A percentile compares a stretch with the other conserved stretches of the same genome.
Evolutionary conservation across 2,888 invertebrate genomes (phyloP).

Genomic region (Argyresthia albistria): DNA sequence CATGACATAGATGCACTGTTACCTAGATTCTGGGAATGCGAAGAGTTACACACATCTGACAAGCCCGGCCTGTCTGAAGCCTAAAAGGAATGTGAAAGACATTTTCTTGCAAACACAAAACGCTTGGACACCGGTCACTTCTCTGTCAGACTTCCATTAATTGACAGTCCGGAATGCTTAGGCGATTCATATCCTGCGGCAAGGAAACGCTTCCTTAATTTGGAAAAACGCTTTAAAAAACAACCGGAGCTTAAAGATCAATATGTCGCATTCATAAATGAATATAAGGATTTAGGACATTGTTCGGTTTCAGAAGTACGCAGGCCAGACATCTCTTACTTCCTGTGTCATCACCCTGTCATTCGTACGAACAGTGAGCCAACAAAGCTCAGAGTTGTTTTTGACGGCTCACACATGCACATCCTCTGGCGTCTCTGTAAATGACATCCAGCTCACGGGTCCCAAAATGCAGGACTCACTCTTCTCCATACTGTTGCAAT

Average conservation of each 20-base stretch:
- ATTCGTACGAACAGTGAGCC: conserved; percentile 12
- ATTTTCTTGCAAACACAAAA: not conserved
- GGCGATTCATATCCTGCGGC: not conserved
- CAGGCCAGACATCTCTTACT: too few relatives aligned
- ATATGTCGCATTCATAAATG: conserved; percentile 10
- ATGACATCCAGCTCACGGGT: conserved; percentile 6
- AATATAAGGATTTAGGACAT: conserved; percentile 11
- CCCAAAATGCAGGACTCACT: conserved; percentile 5
- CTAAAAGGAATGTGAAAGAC: not conserved
- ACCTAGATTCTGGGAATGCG: not conserved
- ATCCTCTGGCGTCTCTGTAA: conserved; percentile 12
- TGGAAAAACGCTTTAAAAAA: not conserved
- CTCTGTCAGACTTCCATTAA: not conserved
- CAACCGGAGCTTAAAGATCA: not conserved
- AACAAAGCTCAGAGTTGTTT: conserved; percentile 16
- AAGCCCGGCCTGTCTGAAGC: not conserved
- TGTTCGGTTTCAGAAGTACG: conserved; percentile 8
- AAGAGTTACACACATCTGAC: not conserved
- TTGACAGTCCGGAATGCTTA: not conserved
- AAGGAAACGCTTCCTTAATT: not conserved
- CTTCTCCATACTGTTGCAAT: conserved; percentile 2
- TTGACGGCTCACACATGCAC: conserved; percentile 15
- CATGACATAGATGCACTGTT: not conserved
- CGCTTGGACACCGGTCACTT: not conserved
- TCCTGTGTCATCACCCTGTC: conserved; percentile 16